These are phyloP conservation scores for Sylvia borin DNA, from an alignment of 2,797 vertebrate genomes.

Conservation along the genomic window DNA sequence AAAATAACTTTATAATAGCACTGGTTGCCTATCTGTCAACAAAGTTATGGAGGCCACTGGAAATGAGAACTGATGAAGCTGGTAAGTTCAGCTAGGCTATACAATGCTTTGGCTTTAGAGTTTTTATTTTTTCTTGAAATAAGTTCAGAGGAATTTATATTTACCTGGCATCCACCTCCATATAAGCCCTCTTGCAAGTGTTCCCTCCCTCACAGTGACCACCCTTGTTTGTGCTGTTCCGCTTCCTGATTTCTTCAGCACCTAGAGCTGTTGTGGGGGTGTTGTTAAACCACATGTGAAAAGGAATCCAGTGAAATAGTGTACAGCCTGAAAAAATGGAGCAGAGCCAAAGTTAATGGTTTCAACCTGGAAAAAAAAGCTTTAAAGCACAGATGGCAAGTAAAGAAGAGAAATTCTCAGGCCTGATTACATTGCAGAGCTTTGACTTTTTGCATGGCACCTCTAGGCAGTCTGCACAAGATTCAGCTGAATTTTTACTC, in stretches of 20 bases:
- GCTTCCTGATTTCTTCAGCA: neutral
- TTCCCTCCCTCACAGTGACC: neutral
- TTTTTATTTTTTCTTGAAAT: neutral
- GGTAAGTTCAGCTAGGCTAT: neutral
- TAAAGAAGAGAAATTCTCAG: neutral
- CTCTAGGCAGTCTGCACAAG: neutral
- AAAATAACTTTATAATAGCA: neutral
- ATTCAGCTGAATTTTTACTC: neutral
- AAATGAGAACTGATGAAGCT: neutral
- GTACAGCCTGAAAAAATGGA: neutral
- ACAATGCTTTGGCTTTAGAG: neutral
- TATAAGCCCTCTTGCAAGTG: neutral
- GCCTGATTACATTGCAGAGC: neutral
- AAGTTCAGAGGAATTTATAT: neutral
- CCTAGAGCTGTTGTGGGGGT: neutral
- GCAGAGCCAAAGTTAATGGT: neutral
- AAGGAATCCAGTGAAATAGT: neutral
- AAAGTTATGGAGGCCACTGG: neutral
- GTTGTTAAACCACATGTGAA: constrained; percentile 14
- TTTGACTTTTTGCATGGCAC: neutral
- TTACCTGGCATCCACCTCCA: neutral
- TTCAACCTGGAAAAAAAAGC: neutral
- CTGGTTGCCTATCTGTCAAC: neutral
- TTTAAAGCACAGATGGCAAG: neutral
- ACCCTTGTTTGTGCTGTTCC: neutral